Conservation (phyloP, 2,888 invertebrate species). For the Monochamus alternatus region DNA sequence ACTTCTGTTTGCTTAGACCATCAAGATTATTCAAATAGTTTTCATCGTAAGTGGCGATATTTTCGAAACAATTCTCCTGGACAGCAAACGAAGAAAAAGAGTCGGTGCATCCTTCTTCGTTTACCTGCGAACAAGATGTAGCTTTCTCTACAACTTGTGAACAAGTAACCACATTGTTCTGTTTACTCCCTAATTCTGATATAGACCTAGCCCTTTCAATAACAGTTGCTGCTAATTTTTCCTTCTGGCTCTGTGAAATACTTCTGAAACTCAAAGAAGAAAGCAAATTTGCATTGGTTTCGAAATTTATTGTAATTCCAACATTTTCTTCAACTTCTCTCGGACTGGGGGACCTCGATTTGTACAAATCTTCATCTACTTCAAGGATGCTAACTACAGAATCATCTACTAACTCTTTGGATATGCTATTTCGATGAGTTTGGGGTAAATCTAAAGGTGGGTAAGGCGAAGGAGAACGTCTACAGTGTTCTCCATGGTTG, state of each 20-base stretch:
- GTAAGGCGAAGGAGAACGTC: conserved; percentile 64
- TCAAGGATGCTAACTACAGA: conserved; percentile 67
- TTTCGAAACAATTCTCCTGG: conserved; percentile 11
- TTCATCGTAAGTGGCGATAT: conserved; percentile 54
- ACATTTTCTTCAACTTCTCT: conserved; percentile 49
- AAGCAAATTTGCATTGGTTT: neutral
- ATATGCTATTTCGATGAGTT: conserved; percentile 63
- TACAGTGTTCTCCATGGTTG: conserved; percentile 42
- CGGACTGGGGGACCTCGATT: conserved; percentile 52
- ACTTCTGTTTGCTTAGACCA: conserved; percentile 74
- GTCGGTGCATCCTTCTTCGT: neutral
- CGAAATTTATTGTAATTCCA: conserved; percentile 28
- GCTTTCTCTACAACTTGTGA: neutral
- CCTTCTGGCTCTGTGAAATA: neutral
- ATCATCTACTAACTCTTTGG: conserved; percentile 69
- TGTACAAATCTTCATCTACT: conserved; percentile 72
- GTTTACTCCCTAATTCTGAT: neutral
- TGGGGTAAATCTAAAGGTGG: conserved; percentile 59
- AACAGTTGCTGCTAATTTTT: neutral
- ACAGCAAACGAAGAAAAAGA: neutral
- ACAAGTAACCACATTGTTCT: neutral
- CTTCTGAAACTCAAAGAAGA: neutral
- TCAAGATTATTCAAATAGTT: conserved; percentile 76
- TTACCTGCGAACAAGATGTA: neutral
- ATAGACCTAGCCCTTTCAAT: conserved; percentile 10